These are phyloP conservation scores for Saxidomus purpurata DNA, from an alignment of 1,140 invertebrate genomes.

Conservation along the genomic window DNA sequence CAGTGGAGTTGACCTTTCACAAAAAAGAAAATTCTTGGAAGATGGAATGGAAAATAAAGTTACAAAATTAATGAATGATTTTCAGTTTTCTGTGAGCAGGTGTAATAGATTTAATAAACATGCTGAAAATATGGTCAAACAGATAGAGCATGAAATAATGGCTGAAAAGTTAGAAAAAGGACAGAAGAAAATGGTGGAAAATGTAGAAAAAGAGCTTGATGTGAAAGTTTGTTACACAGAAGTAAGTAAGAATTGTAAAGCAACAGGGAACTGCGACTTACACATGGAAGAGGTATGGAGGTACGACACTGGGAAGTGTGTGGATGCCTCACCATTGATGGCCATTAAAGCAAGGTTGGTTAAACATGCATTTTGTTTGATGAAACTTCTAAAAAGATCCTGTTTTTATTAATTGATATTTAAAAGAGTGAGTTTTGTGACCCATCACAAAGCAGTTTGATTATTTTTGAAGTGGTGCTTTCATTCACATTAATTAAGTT, in stretches of 20 bases:
- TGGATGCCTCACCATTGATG: constrained; percentile 90
- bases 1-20: background rate
- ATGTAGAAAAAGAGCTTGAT: background rate
- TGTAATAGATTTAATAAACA: background rate
- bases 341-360: constrained; percentile 70
- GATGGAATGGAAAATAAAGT: background rate
- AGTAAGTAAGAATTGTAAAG: too few relatives aligned
- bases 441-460: too few relatives aligned
- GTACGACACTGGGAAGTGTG: constrained; percentile 90
- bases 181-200: background rate
- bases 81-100: background rate
- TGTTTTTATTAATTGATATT: too few relatives aligned
- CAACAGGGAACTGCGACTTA: background rate
- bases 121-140: too few relatives aligned
- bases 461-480: too few relatives aligned
- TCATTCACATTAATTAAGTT: background rate
- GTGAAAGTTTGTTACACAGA: too few relatives aligned
- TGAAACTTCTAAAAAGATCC: too few relatives aligned
- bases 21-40: background rate
- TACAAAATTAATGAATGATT: background rate
- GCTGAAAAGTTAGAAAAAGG: background rate
- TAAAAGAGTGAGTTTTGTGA: too few relatives aligned
- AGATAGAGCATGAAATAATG: too few relatives aligned
- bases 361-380: background rate
- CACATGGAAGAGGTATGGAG: constrained; percentile 85